Base-by-base conservation (phyloP, 2,888 invertebrate species). In the Andricus quercusramuli region DNA sequence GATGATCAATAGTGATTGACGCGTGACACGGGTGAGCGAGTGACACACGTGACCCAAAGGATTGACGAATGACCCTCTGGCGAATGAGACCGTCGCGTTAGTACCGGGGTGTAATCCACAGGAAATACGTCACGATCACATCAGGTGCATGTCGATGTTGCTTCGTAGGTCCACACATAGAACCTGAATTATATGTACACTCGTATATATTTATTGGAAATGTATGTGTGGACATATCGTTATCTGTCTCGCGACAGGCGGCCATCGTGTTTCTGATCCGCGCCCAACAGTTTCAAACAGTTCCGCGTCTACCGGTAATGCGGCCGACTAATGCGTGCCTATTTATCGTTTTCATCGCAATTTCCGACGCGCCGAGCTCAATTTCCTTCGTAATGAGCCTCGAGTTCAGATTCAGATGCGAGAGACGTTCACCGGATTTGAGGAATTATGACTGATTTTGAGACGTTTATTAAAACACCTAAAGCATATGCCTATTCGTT, bases 1-100 rank as follows among this genome's bases (percentile, higher is more conserved):
- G 92, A 93, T 92, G 93, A 91, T 91, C 90, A 85, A 86, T 84
- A 81, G 78, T 88, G 89, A 90, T 88, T 88, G 89, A 90, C 88
- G 88, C 85, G 82, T 89, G 89, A 89, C 89, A 86, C 86, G 87
- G 84, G 77, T 84, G 88, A 87, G 85, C 85, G 89, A 89, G 87
- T 86, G 87, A 88, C 86, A 87, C 87, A 87, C 89, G 89, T 85
- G 89, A 89, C 89, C 88, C 86, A 87, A 88, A 87, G 87, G 88
- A 86, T 88, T 90, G 91, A 90, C 91, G 88, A 86, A 90, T 90
- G 90, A 90, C 85, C 86, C 90, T 90, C 85, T 85, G 85, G 76
- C 83, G 85, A 82, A 59, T 79, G 80, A 79, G 78, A 80, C 67
- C 81, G 82, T 37, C 8, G 8, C 37, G 37, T 32, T 20, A 66